A percentile compares a stretch with the other conserved stretches of the same genome.
Conservation (phyloP, 2,113 vertebrate genomes). For the Carassius carassius region DNA sequence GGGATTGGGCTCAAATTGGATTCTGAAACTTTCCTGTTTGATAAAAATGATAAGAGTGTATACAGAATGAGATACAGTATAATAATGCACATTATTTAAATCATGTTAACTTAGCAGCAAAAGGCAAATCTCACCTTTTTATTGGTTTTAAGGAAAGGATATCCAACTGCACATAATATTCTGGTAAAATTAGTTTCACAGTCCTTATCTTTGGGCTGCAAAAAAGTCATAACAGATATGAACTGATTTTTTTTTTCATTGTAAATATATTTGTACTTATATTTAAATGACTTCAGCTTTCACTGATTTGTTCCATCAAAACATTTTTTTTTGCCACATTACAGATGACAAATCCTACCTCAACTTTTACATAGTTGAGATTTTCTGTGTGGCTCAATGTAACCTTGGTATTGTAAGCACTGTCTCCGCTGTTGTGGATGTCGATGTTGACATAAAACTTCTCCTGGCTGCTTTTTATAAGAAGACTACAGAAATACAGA, state of each 20-base stretch:
- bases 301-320: not conserved
- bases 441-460: conserved; percentile 81
- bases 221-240: conserved; percentile 27
- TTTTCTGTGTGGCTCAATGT: conserved; percentile 84
- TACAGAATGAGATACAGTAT: not conserved
- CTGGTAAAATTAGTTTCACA: conserved; percentile 80
- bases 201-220: conserved; percentile 81
- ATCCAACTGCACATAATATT: conserved; percentile 88
- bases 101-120: not conserved
- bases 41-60: conserved; percentile 11
- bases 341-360: conserved; percentile 75
- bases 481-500: conserved; percentile 65
- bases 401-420: conserved; percentile 92
- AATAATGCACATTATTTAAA: not conserved
- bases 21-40: conserved; percentile 82
- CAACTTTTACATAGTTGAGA: conserved; percentile 89
- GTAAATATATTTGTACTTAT: not conserved
- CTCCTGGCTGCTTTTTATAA: conserved; percentile 80
- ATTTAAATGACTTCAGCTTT: too few species aligned
- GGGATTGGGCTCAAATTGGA: conserved; percentile 87
- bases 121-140: conserved; percentile 74
- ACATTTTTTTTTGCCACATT: not conserved
- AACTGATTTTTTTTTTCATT: not conserved
- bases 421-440: conserved; percentile 85
- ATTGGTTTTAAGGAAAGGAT: conserved; percentile 85